Percentiles rank a stretch among this genome's conserved stretches.
phyloP scores from a whole-genome alignment of 2,113 vertebrate species.

The Pardalotus punctatus region DNA sequence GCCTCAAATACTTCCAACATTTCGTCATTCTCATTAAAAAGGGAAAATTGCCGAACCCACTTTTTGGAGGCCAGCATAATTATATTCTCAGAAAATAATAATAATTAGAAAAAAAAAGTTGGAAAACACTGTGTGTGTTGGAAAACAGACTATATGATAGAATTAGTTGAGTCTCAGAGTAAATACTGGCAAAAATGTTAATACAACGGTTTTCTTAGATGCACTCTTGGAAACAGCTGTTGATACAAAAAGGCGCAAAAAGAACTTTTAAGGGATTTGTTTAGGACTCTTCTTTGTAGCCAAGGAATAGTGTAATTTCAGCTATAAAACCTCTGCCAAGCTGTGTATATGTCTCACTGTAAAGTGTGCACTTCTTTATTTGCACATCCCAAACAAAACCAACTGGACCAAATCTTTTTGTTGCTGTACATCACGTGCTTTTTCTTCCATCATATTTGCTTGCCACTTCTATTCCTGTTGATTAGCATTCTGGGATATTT shows the following conservation, averaged over 20 bases:
- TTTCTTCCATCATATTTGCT: not conserved
- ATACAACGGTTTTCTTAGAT: not conserved
- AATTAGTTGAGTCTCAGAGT: not conserved
- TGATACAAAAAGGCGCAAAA: not conserved
- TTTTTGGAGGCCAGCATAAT: not conserved
- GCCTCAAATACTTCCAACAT: conserved; percentile 43
- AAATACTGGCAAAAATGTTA: not conserved
- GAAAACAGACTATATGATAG: not conserved
- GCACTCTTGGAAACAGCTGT: not conserved
- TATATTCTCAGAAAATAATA: not conserved
- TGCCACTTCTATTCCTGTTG: not conserved
- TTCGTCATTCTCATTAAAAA: conserved; percentile 1
- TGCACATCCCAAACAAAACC: not conserved
- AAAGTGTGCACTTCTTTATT: not conserved
- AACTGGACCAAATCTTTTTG: not conserved
- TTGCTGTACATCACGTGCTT: not conserved
- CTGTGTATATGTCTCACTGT: not conserved
- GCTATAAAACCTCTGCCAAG: not conserved
- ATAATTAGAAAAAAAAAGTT: not conserved
- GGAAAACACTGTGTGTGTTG: not conserved
- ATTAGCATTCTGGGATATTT: not conserved
- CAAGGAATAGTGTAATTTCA: not conserved
- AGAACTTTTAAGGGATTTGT: not conserved
- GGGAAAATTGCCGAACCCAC: not conserved
- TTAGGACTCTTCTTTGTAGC: not conserved